Evolutionary conservation across 2,888 invertebrate species (phyloP), one percentile per base, ranked within the genome.

Genomic region (Clivina fossor): DNA sequence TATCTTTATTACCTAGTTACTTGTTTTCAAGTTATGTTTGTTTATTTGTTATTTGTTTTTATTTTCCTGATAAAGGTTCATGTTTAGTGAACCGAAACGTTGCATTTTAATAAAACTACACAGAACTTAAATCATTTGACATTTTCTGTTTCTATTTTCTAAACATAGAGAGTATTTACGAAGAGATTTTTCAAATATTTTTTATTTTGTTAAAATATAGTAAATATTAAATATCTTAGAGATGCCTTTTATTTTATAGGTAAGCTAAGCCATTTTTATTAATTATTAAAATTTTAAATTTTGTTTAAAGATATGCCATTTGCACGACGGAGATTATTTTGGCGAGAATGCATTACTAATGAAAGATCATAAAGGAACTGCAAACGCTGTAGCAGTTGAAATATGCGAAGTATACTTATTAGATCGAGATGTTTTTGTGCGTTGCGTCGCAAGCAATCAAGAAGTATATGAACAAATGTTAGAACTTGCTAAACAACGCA

Each of bases 261-360:
- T n/a, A n/a, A n/a, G n/a, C n/a, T n/a, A n/a, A n/a, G n/a, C n/a
- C n/a, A n/a, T n/a, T n/a, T n/a, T n/a, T n/a, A n/a, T n/a, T n/a
- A n/a, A n/a, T n/a, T n/a, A n/a, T n/a, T n/a, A n/a, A n/a, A n/a
- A n/a, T n/a, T n/a, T n/a, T n/a, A n/a, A n/a, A n/a, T n/a, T n/a
- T n/a, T n/a, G n/a, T n/a, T n/a, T n/a, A 56, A 47, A 76, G 75
- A 64, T 77, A 2, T 75, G 75, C 53, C 77, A 78, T 62, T 66
- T 78, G 57, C 70, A 74, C 35, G 75, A 77, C 58, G 77, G 75
- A 5, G 68, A 70, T 2, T 69, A 75, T 61, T 78, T 78, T 59
- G 78, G 77, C 0, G 78, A 78, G 62, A 67, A 76, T 28, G 69
- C 74, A 0, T 58, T 78, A 33, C 64, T 78, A 7, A 69, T 74